Evolutionary conservation across 1,140 invertebrate genomes (phyloP).

Genomic region (Saxidomus purpurata): DNA sequence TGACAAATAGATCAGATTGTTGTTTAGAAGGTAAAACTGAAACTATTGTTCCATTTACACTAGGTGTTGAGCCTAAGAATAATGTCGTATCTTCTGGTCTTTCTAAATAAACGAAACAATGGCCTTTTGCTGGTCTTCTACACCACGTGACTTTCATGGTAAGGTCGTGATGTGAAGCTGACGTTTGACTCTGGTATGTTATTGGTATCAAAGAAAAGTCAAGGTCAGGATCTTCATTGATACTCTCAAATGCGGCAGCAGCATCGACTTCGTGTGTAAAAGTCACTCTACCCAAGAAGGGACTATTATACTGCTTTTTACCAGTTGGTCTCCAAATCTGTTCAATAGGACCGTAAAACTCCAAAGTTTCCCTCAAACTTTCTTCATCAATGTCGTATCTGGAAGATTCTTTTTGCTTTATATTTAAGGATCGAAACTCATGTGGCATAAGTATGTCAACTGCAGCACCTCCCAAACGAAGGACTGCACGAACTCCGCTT

Average conservation of each 20-base stretch:
- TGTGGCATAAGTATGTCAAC: constrained; percentile 67
- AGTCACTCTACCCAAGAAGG: constrained; percentile 74
- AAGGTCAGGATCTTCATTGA: constrained; percentile 22
- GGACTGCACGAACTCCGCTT: constrained; percentile 45
- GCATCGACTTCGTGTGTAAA: constrained; percentile 71
- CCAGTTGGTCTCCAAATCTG: constrained; percentile 24
- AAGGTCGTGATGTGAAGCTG: constrained; percentile 61
- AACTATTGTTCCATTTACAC: neutral
- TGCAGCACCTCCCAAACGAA: constrained; percentile 64
- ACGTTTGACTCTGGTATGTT: neutral
- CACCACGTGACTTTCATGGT: constrained; percentile 76
- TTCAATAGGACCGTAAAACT: constrained; percentile 20
- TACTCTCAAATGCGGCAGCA: constrained; percentile 59
- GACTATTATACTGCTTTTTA: constrained; percentile 29
- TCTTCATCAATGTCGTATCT: constrained; percentile 29
- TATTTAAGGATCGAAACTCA: constrained; percentile 69
- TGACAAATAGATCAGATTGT: constrained; percentile 44
- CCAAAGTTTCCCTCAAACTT: constrained; percentile 1
- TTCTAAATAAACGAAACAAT: constrained; percentile 67
- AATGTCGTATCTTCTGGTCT: constrained; percentile 36
- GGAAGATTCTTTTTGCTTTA: constrained; percentile 39
- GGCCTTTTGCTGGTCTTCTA: constrained; percentile 69
- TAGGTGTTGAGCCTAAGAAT: neutral
- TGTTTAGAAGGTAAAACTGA: neutral
- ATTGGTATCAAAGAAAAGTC: constrained; percentile 20